Evolutionary conservation across 2,113 vertebrate genomes (phyloP).

Genomic region (Oxygymnocypris stewartii): DNA sequence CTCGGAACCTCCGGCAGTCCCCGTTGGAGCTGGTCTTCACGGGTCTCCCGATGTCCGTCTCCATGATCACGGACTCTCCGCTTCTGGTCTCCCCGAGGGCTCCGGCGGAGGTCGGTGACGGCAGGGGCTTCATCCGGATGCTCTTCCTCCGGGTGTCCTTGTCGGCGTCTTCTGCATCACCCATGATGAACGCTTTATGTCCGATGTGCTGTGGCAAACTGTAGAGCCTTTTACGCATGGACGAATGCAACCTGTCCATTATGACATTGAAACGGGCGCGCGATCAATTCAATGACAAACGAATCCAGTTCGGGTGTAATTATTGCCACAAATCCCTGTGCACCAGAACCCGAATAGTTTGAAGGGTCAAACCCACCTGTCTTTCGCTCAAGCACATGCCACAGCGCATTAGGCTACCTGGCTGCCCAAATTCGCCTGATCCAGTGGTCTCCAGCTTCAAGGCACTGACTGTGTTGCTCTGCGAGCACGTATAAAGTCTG

Average conservation of each 20-base stretch:
- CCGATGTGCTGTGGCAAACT: constrained; percentile 97
- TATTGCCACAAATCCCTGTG: constrained; percentile 52
- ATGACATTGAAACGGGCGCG: constrained; percentile 68
- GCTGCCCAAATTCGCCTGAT: constrained; percentile 62
- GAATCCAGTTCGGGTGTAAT: constrained; percentile 52
- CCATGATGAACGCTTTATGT: constrained; percentile 90
- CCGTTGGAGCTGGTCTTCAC: constrained; percentile 94
- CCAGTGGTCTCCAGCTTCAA: constrained; percentile 61
- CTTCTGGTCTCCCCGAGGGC: constrained; percentile 73
- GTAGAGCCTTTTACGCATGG: constrained; percentile 98
- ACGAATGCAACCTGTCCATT: constrained; percentile 95
- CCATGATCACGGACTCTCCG: constrained; percentile 78
- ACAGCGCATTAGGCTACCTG: constrained; percentile 68
- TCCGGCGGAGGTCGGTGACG: constrained; percentile 77
- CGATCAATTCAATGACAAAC: constrained; percentile 38
- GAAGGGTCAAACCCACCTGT: constrained; percentile 71
- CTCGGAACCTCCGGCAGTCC: constrained; percentile 93
- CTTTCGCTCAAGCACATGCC: constrained; percentile 69
- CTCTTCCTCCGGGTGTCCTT: constrained; percentile 91
- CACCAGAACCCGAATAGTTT: constrained; percentile 67
- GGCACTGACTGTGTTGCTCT: constrained; percentile 61
- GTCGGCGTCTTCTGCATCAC: constrained; percentile 86
- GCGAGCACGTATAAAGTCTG: constrained; percentile 66
- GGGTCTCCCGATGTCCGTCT: constrained; percentile 82
- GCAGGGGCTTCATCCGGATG: constrained; percentile 90